phyloP scores from a whole-genome alignment of 1,140 invertebrate species.

The Drosophila repleta region DNA sequence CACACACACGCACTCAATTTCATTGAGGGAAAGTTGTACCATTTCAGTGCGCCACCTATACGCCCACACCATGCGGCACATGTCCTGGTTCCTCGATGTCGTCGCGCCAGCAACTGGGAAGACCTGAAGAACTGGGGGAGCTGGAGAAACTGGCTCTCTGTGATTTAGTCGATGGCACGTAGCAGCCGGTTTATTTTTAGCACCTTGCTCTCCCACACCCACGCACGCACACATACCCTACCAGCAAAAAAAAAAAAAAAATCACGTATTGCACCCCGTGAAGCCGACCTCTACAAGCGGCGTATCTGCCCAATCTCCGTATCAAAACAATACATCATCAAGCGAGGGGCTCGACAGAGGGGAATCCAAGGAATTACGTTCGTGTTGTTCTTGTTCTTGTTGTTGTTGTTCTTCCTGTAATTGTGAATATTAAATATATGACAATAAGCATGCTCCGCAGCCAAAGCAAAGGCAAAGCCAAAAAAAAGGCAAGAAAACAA shows the following conservation, averaged over 20 bases:
- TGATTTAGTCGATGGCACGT: slow-evolving; percentile 55
- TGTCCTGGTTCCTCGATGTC: slow-evolving; percentile 5
- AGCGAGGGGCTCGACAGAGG: neutral
- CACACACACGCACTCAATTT: neutral
- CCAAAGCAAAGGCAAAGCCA: slow-evolving; percentile 3
- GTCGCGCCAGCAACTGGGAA: neutral
- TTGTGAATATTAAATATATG: slow-evolving; percentile 75
- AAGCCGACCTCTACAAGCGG: slow-evolving; percentile 1
- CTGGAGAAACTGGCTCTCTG: slow-evolving; percentile 21
- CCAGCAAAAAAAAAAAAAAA: neutral
- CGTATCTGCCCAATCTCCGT: slow-evolving; percentile 42
- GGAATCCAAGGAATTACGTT: neutral
- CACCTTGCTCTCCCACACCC: slow-evolving; percentile 37
- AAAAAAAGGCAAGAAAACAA: slow-evolving; percentile 13
- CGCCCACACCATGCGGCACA: slow-evolving; percentile 1
- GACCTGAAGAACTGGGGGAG: slow-evolving; percentile 3
- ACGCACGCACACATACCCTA: slow-evolving; percentile 18
- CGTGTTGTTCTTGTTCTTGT: slow-evolving; percentile 16
- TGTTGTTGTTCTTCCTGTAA: slow-evolving; percentile 53
- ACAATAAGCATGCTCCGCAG: slow-evolving; percentile 34
- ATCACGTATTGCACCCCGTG: slow-evolving; percentile 3
- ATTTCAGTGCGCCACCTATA: neutral
- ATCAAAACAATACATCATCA: slow-evolving; percentile 75
- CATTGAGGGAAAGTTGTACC: neutral
- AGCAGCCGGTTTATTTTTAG: slow-evolving; percentile 71